Evolutionary conservation across 2,797 vertebrate species (phyloP).

Genomic region (Lophotriccus pileatus): DNA sequence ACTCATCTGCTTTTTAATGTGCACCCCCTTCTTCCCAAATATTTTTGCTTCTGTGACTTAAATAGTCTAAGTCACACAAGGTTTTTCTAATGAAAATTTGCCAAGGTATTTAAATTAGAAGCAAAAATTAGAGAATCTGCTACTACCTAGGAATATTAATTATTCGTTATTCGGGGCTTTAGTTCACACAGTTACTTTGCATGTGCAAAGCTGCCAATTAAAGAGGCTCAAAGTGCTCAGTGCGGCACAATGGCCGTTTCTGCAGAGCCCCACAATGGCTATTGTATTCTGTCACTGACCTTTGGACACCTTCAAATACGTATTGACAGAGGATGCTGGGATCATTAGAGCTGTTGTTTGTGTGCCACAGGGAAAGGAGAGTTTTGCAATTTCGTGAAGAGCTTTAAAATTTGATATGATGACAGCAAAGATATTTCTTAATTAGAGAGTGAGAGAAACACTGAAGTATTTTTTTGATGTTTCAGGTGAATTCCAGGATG

Average conservation of each 20-base stretch:
- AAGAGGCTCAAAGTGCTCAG: conserved; percentile 13
- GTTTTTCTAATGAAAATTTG: conserved; percentile 33
- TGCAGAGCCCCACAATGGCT: conserved; percentile 4
- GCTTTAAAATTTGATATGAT: conserved; percentile 1
- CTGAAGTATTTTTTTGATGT: background rate
- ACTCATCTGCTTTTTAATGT: background rate
- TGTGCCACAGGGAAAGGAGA: background rate
- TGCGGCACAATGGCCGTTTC: background rate
- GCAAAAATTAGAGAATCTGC: conserved; percentile 43
- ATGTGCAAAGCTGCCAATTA: conserved; percentile 58
- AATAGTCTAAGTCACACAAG: background rate
- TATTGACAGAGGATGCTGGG: conserved; percentile 39
- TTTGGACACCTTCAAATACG: conserved; percentile 37
- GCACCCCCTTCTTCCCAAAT: background rate
- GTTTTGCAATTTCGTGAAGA: background rate
- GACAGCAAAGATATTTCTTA: background rate
- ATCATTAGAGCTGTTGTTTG: conserved; percentile 26
- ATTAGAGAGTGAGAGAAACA: background rate
- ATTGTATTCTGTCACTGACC: conserved; percentile 30
- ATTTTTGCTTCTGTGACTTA: background rate
- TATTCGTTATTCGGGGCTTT: conserved; percentile 4
- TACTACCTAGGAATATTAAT: conserved; percentile 52
- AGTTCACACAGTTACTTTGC: conserved; percentile 44
- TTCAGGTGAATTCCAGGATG: background rate
- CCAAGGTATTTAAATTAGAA: conserved; percentile 42